Evolutionary conservation across 2,888 invertebrate species (phyloP), one percentile per base, ranked within the genome.

Genomic region (Nymphalis polychloros): DNA sequence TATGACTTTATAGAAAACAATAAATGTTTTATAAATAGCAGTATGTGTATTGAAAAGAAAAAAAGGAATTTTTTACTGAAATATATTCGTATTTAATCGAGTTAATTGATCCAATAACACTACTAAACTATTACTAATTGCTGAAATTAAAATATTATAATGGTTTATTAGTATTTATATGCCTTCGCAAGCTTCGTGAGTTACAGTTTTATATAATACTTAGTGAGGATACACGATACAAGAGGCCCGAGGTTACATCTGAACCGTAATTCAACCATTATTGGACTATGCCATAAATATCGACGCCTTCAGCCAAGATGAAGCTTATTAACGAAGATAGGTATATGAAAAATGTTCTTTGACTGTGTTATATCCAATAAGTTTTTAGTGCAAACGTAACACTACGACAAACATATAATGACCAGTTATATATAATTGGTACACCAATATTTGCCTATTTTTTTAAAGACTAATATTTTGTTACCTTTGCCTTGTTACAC

Each of bases 281-380:
- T 81, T 79, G 78, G 73, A 77, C 75, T 75, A 73, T 67, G 72
- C 75, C 76, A 79, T 81, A 78, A 81, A 80, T 79, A 77, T 66
- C 70, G 49, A 57, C 65, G 67, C 59, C 65, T 61, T 53, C 47
- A 59, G 49, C 59, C 59, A 60, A 49, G 63, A 63, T 57, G 52
- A 50, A 47, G 65, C 70, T 73, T 73, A 73, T 72, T 73, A 73
- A 69, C 52, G 63, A 64, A 61, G 67, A 67, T 64, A 31, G 27
- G 27, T 31, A 68, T 69, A 73, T 70, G 72, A 70, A 69, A 64
- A 69, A 61, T 69, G 48, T 60, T 50, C 57, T 41, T 27, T 10
- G 57, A 62, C 59, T 20, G 17, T 57, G 57, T 59, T 60, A 57
- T 49, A 59, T 20, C 47, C 57, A 59, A 68, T 67, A 64, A 62